Base-by-base conservation (phyloP, 2,113 vertebrate genomes). In the Hyla sarda region DNA sequence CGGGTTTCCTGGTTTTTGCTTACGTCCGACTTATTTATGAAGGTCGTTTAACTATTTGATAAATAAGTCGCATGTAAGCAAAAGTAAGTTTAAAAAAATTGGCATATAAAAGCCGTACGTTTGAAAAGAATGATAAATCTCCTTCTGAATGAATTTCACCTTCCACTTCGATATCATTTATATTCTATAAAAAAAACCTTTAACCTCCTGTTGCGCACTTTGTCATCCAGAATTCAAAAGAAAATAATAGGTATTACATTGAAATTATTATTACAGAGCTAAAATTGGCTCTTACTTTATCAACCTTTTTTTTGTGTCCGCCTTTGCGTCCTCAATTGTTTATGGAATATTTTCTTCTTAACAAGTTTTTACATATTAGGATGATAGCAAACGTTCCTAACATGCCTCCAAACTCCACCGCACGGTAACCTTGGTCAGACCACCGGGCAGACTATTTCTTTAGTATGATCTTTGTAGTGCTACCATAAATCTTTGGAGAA, bases 351-450 rank as follows among this genome's bases (percentile, higher is more conserved):
- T 60, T 83, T 48, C 62, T 17, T 21, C 48, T 54, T 10, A n/a
- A 32, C 62, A 72, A 52, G 47, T 83, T 84, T n/a, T 75, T 54
- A 72, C 37, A 37, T 65, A 34, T 77, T 65, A 48, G 32, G 73
- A 75, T 84, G 73, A 75, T 45, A 65, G 83, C 28, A 5, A 50
- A 75, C 14, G 41, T 77, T 65, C 54, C 56, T 34, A 34, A 32
- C 73, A 77, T 65, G 73, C 83, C 41, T 30, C 47, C 37, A 77
- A 76, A 76, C 83, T 84, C 71, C 71, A 84, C 82, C 82, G 21
- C 71, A 60, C 69, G 30, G 25, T 76, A 84, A 84, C 73, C 56
- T 52, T 84, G 83, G 73, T 65, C 56, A 52, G 83, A 84, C 83
- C 83, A 84, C 83, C 83, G 65, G 32, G 83, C 73, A 21, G 50